Percentiles rank a stretch among this genome's conserved stretches.
These are phyloP conservation scores for Corvus moneduloides DNA, from an alignment of 2,113 vertebrate genomes.

Conservation along the genomic window DNA sequence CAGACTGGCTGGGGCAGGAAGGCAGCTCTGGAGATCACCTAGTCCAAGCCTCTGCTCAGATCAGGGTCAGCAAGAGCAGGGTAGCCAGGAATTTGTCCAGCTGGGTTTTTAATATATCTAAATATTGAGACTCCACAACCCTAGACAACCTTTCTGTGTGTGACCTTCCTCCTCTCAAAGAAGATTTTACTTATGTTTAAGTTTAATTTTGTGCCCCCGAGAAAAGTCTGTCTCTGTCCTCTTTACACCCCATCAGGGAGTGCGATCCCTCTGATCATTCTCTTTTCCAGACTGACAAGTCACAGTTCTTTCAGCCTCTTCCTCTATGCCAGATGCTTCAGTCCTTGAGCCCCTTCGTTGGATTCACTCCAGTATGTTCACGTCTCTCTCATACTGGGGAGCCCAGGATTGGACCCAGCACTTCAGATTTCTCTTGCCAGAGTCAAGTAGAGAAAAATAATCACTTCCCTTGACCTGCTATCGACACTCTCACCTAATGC, in stretches of 20 bases:
- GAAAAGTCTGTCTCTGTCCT: not conserved
- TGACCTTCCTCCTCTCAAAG: not conserved
- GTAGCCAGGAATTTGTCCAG: not conserved
- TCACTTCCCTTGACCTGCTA: not conserved
- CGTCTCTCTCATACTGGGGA: accelerated
- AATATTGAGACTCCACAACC: not conserved
- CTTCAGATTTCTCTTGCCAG: not conserved
- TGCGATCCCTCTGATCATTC: not conserved
- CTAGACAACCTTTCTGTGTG: not conserved
- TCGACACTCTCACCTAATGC: accelerated
- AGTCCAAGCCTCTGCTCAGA: not conserved
- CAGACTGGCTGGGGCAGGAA: not conserved
- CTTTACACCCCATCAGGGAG: not conserved
- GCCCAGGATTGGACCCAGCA: not conserved
- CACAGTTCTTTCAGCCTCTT: not conserved
- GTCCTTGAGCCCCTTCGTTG: not conserved
- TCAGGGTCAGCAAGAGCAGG: not conserved
- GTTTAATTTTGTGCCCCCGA: not conserved
- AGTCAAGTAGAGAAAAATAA: not conserved
- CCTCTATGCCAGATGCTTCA: not conserved
- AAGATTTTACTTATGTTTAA: not conserved
- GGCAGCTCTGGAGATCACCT: not conserved
- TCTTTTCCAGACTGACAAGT: not conserved
- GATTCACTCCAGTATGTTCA: not conserved
- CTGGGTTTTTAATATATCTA: not conserved